phyloP scores from a whole-genome alignment of 2,888 invertebrate species.

The Ornithoptera alexandrae region DNA sequence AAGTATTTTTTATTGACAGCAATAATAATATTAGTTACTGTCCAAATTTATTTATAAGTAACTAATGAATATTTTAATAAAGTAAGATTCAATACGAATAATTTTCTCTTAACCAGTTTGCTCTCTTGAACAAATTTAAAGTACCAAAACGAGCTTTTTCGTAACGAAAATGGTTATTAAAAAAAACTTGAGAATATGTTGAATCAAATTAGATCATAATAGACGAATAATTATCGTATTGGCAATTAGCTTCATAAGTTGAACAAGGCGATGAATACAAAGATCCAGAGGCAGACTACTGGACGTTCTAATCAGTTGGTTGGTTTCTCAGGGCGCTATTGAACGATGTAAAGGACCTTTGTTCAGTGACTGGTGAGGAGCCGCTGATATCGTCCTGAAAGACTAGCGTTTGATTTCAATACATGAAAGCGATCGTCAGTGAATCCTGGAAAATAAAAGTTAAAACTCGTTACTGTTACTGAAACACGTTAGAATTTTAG shows the following conservation, averaged over 20 bases:
- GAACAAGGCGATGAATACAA: constrained; percentile 43
- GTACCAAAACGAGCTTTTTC: no score
- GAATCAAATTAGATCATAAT: not conserved
- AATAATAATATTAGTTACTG: no score
- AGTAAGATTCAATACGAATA: no score
- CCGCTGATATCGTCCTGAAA: constrained; percentile 35
- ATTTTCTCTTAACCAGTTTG: no score
- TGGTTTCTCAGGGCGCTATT: constrained; percentile 53
- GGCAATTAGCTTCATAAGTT: constrained; percentile 19
- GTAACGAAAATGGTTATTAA: no score
- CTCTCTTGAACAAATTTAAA: no score
- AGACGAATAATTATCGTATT: constrained; percentile 3
- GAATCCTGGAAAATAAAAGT: constrained; percentile 1
- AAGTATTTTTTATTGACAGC: no score
- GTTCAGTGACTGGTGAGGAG: constrained; percentile 39
- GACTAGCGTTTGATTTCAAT: constrained; percentile 40
- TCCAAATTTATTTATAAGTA: no score
- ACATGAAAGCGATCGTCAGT: constrained; percentile 39
- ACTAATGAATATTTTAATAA: no score
- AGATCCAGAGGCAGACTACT: constrained; percentile 31
- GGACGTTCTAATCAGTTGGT: constrained; percentile 68
- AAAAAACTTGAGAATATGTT: no score
- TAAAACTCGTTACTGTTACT: no score
- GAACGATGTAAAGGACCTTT: constrained; percentile 49
- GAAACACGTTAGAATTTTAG: no score